These are phyloP conservation scores for Oncorhynchus nerka DNA, from an alignment of 2,113 vertebrate genomes.

Conservation along the genomic window DNA sequence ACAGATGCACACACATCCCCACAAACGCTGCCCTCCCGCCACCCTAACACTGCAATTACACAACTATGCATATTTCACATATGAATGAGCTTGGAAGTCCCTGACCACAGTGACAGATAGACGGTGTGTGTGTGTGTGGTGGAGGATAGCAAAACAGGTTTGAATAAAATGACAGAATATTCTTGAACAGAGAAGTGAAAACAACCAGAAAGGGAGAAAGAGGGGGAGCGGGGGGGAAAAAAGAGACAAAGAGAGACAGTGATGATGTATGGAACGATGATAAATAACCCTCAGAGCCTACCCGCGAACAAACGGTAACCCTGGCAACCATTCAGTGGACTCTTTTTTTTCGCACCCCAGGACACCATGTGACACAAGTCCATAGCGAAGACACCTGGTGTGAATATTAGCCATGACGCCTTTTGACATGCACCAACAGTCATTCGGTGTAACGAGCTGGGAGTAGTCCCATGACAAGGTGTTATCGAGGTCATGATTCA, in stretches of 20 bases:
- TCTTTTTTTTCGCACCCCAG: neutral
- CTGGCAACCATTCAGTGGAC: constrained; percentile 48
- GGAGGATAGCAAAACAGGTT: constrained; percentile 53
- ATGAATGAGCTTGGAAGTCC: constrained; percentile 41
- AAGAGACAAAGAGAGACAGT: neutral
- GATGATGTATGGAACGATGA: constrained; percentile 54
- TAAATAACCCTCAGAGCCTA: constrained; percentile 48
- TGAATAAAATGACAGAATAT: constrained; percentile 70
- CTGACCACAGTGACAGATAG: constrained; percentile 51
- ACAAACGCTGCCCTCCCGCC: constrained; percentile 1
- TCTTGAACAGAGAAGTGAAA: constrained; percentile 59
- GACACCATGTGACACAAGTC: neutral
- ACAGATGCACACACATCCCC: constrained; percentile 13
- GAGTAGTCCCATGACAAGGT: constrained; percentile 2
- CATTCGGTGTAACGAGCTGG: neutral
- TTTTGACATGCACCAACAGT: neutral
- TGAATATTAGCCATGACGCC: constrained; percentile 10
- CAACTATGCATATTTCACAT: constrained; percentile 46
- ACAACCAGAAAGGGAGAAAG: constrained; percentile 39
- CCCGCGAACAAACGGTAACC: constrained; percentile 52
- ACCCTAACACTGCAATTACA: constrained; percentile 45
- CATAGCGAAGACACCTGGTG: neutral
- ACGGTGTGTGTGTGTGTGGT: constrained; percentile 28
- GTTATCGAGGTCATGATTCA: neutral
- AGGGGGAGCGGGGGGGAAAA: constrained; percentile 18